These are phyloP conservation scores for Cheirogaleus medius DNA, from an alignment of 2,113 vertebrate species.

Conservation along the genomic window DNA sequence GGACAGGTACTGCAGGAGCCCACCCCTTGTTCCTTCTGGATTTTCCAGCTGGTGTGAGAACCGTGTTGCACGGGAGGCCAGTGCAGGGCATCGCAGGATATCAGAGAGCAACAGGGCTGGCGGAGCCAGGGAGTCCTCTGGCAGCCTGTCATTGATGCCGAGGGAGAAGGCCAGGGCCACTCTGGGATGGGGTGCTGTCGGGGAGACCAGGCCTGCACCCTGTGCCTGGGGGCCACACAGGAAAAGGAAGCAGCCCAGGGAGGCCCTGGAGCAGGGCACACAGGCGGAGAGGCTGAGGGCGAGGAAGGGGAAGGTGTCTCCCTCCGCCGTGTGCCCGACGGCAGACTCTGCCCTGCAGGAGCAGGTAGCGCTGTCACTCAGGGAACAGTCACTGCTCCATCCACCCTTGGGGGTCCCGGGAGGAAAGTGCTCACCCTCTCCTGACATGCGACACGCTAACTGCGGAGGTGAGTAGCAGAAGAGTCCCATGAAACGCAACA, in stretches of 20 bases:
- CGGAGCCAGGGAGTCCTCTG: background rate
- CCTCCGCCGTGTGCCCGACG: background rate
- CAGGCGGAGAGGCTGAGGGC: background rate
- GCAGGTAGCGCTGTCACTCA: background rate
- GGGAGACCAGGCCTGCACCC: background rate
- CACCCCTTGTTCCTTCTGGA: background rate
- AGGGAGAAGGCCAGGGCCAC: no score
- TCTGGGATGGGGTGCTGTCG: no score
- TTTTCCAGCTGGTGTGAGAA: background rate
- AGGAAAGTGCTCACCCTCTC: background rate
- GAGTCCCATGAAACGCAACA: slow-evolving; percentile 63
- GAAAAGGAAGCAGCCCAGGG: background rate
- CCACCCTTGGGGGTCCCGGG: background rate
- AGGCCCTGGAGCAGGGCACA: background rate
- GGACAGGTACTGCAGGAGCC: background rate
- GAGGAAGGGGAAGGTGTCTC: accelerated
- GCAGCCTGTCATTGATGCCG: background rate
- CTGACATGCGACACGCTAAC: background rate
- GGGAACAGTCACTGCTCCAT: background rate
- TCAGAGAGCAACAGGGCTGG: background rate
- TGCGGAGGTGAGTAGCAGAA: background rate
- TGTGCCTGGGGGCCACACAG: background rate
- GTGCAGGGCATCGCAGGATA: accelerated
- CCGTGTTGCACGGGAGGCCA: background rate
- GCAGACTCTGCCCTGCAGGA: background rate